Evolutionary conservation across 2,113 vertebrate genomes (phyloP).

Genomic region (Petrocephalus zakoni): DNA sequence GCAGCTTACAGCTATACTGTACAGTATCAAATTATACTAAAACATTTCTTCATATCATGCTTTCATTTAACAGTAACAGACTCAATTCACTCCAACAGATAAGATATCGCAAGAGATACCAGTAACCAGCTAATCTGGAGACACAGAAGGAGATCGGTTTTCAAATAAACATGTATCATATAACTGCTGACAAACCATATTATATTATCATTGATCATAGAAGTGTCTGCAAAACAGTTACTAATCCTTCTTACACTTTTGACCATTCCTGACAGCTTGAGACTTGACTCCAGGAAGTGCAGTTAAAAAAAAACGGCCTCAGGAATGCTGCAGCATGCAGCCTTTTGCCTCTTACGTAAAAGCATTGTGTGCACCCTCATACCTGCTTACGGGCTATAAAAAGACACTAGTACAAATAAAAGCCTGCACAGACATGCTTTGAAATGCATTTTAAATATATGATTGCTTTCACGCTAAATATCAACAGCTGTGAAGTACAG

Average conservation of each 20-base stretch:
- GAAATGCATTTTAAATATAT: neutral
- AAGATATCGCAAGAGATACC: neutral
- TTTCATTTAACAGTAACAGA: neutral
- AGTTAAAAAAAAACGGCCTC: neutral
- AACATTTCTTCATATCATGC: neutral
- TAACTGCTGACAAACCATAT: neutral
- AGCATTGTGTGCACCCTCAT: neutral
- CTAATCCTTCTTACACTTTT: neutral
- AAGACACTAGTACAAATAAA: neutral
- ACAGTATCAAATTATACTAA: too few species aligned
- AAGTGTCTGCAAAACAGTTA: neutral
- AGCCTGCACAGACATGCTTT: neutral
- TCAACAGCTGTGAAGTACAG: neutral
- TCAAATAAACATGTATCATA: neutral
- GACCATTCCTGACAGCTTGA: neutral
- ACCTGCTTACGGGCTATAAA: neutral
- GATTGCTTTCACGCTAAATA: neutral
- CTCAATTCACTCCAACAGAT: neutral
- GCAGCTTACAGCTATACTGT: too few species aligned
- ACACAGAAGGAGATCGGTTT: neutral
- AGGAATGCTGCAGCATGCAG: neutral
- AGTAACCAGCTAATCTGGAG: neutral
- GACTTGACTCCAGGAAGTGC: neutral
- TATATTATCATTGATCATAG: neutral
- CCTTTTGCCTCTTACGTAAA: neutral